These are phyloP conservation scores for Actinemys pallida DNA, from an alignment of 2,113 vertebrate genomes.

Conservation along the genomic window DNA sequence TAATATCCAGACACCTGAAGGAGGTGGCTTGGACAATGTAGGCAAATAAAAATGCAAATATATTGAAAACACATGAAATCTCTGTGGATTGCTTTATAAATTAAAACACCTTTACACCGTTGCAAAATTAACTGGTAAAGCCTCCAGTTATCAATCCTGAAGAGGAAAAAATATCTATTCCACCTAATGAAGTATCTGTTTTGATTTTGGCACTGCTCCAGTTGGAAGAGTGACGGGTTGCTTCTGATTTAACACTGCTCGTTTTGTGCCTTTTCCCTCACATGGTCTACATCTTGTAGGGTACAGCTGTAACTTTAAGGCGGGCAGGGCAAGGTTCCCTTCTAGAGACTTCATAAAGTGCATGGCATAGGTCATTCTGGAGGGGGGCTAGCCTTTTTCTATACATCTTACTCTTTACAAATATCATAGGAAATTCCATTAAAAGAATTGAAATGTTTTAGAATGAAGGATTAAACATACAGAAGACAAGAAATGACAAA, in stretches of 20 bases:
- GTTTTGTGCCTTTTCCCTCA: not conserved
- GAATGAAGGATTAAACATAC: rapidly evolving
- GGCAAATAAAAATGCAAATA: constrained; percentile 49
- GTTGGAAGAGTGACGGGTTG: constrained; percentile 19
- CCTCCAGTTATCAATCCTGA: not conserved
- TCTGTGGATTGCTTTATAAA: constrained; percentile 41
- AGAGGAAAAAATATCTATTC: not conserved
- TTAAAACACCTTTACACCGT: constrained; percentile 27
- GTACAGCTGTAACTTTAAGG: not conserved
- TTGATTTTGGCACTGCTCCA: constrained; percentile 18
- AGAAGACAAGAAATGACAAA: not conserved
- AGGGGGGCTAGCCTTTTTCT: not conserved
- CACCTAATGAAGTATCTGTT: not conserved
- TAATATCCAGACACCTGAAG: constrained; percentile 51
- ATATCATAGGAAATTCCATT: constrained; percentile 16
- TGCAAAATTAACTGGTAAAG: constrained; percentile 33
- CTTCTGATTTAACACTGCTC: not conserved
- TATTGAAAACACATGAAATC: constrained; percentile 62
- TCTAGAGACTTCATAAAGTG: not conserved
- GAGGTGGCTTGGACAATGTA: constrained; percentile 49
- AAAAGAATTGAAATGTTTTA: not conserved
- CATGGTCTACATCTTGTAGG: not conserved
- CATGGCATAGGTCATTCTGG: not conserved
- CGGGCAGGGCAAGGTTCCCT: not conserved
- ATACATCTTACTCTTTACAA: not conserved